Percentiles rank a stretch among this genome's conserved stretches.
phyloP scores from a whole-genome alignment of 2,888 invertebrate genomes.

The Helicoverpa assulta region DNA sequence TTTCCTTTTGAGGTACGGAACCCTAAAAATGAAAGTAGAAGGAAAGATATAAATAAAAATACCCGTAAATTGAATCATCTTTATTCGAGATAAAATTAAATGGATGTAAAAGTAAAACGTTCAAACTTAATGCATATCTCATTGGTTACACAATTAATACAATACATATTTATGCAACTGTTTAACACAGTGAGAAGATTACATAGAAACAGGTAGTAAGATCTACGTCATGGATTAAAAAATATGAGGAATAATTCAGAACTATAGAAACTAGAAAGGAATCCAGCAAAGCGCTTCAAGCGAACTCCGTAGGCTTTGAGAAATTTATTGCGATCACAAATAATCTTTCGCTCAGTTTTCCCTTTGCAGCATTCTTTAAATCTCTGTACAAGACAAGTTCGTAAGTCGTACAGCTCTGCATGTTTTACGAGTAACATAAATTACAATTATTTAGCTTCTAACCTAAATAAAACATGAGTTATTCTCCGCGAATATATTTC shows the following conservation, averaged over 20 bases:
- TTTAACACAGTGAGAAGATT: too few relatives aligned
- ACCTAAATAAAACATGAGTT: slow-evolving; percentile 27
- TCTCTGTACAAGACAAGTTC: slow-evolving; percentile 63
- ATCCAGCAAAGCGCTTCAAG: slow-evolving; percentile 60
- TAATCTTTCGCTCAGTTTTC: slow-evolving; percentile 71
- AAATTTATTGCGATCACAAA: slow-evolving; percentile 80
- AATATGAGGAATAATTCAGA: too few relatives aligned
- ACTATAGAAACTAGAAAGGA: slow-evolving; percentile 35
- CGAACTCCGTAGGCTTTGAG: slow-evolving; percentile 68
- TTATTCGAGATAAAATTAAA: neutral
- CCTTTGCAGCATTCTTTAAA: slow-evolving; percentile 66
- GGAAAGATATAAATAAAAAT: neutral
- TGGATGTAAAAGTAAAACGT: too few relatives aligned
- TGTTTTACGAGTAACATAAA: slow-evolving; percentile 54
- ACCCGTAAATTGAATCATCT: neutral
- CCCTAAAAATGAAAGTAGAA: too few relatives aligned
- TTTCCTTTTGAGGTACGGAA: too few relatives aligned
- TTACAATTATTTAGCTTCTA: slow-evolving; percentile 55
- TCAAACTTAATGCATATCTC: neutral
- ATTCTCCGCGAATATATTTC: slow-evolving; percentile 6
- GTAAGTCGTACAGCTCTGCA: slow-evolving; percentile 26
- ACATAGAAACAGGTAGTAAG: too few relatives aligned
- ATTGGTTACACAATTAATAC: too few relatives aligned
- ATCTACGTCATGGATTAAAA: too few relatives aligned
- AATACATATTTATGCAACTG: too few relatives aligned